Base-by-base conservation (phyloP, 2,888 invertebrate species). In the Lasioglossum morio region DNA sequence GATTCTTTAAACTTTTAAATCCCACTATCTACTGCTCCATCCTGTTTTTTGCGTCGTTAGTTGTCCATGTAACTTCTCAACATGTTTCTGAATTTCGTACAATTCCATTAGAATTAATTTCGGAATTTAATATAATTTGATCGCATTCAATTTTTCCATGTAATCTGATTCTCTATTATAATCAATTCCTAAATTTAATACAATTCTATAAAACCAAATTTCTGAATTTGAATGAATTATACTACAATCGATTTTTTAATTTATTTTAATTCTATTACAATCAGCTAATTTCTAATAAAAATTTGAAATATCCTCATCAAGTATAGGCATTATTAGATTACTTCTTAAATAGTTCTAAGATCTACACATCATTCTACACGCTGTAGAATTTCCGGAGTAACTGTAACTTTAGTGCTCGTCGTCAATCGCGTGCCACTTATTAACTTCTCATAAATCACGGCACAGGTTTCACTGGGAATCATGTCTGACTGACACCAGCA, bases 1-100 rank as follows among this genome's bases (percentile, higher is more conserved):
- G 37, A 40, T 40, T 63, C 10, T 78, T 79, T 63, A 79, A 75
- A 72, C 34, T 53, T 60, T 69, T 48, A 77, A 66, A 66, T 77
- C 34, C 34, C n/a, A 27, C 48, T 27, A n/a, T 63, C 30, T 30
- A 3, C 23, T 10, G 23, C 10, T 10, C 3, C 53, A 23, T 53
- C 53, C 53, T 53, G 53, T 53, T 10, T 10, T 10, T 53, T 53
- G 10, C 53, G 53, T 23, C 10, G 23, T 3, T 2, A 53, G 53
- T 53, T 53, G 53, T 10, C 53, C 8, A n/a, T 53, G 10, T n/a
- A n/a, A 23, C 53, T 53, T 23, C 53, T 53, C 10, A 53, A n/a
- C 3, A 10, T 53, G 10, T 53, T n/a, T n/a, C 23, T 10, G 23
- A 2, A 53, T 53, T n/a, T n/a, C 10, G 10, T 53, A 10, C 10